Percentiles rank a stretch among this genome's conserved stretches.
phyloP scores from a whole-genome alignment of 1,140 invertebrate species.

The Lepidurus packardi region DNA sequence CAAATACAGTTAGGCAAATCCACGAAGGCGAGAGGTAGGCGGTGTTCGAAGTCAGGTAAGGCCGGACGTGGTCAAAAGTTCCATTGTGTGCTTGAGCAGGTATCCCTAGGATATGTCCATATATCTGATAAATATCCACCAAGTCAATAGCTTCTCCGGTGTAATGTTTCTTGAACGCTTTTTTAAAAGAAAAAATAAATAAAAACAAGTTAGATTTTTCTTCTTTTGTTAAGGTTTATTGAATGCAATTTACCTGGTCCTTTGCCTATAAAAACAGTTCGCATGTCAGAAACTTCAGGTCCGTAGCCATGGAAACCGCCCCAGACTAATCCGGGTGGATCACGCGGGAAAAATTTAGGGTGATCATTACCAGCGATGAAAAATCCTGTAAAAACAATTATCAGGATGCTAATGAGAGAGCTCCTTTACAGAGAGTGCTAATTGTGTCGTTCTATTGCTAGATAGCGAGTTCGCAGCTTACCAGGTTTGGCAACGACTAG shows the following conservation, averaged over 20 bases:
- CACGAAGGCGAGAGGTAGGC: neutral
- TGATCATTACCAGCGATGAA: constrained; percentile 34
- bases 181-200: neutral
- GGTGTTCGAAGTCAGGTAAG: constrained; percentile 29
- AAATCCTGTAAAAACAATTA: constrained; percentile 29
- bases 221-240: constrained; percentile 25
- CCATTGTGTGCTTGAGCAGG: constrained; percentile 41
- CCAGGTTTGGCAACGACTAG: constrained; percentile 40
- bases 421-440: neutral
- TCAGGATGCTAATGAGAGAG: neutral
- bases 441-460: neutral
- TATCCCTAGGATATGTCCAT: constrained; percentile 39
- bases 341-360: constrained; percentile 35
- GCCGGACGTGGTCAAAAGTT: constrained; percentile 37
- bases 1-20: neutral
- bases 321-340: constrained; percentile 31
- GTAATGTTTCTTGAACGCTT: constrained; percentile 34
- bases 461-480: neutral
- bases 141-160: constrained; percentile 38
- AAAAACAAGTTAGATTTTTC: neutral
- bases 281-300: constrained; percentile 43
- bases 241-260: constrained; percentile 41
- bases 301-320: constrained; percentile 44
- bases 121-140: constrained; percentile 42
- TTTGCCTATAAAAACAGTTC: constrained; percentile 45